Percentiles rank a stretch among this genome's conserved stretches.
Evolutionary conservation across 2,113 vertebrate species (phyloP).

Genomic region (Dryoscopus gambensis): DNA sequence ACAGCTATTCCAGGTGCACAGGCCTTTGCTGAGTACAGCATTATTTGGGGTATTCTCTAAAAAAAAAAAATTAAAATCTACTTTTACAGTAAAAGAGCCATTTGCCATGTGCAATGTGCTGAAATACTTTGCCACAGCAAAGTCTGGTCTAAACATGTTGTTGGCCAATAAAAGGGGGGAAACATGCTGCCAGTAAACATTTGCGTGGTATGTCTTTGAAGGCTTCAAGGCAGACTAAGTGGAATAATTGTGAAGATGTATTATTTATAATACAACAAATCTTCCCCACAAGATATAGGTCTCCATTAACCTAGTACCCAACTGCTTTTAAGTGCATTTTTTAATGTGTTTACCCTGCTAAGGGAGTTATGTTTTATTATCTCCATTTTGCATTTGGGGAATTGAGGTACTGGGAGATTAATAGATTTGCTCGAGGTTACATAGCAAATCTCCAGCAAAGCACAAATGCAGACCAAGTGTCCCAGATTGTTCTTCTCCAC

Average conservation of each 20-base stretch:
- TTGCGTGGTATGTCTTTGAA: slow-evolving; percentile 68
- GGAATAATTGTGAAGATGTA: slow-evolving; percentile 63
- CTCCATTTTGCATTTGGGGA: slow-evolving; percentile 64
- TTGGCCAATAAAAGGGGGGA: slow-evolving; percentile 61
- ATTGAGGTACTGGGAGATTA: slow-evolving; percentile 63
- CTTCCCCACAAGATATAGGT: slow-evolving; percentile 66
- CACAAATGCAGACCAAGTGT: slow-evolving; percentile 34
- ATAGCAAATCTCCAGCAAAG: slow-evolving; percentile 56
- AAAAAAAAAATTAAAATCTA: neutral
- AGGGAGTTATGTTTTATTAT: slow-evolving; percentile 66
- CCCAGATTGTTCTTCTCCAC: slow-evolving; percentile 35
- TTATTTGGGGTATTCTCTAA: slow-evolving; percentile 28
- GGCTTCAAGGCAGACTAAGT: slow-evolving; percentile 68
- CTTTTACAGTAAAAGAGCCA: slow-evolving; percentile 43
- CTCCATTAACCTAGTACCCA: slow-evolving; percentile 66
- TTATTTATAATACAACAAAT: slow-evolving; percentile 67
- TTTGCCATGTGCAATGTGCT: slow-evolving; percentile 46
- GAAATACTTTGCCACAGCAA: slow-evolving; percentile 63
- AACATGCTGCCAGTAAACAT: slow-evolving; percentile 65
- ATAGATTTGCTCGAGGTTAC: slow-evolving; percentile 64
- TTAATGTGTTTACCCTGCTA: slow-evolving; percentile 63
- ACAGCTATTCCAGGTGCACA: slow-evolving; percentile 38
- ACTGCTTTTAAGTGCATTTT: slow-evolving; percentile 64
- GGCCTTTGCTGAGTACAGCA: slow-evolving; percentile 50
- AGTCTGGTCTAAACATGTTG: slow-evolving; percentile 67